A percentile compares a stretch with the other conserved stretches of the same genome.
Evolutionary conservation across 37 sponge, comb jelly and placozoan species (phyloP).

Genomic region (Hormiphora californensis): DNA sequence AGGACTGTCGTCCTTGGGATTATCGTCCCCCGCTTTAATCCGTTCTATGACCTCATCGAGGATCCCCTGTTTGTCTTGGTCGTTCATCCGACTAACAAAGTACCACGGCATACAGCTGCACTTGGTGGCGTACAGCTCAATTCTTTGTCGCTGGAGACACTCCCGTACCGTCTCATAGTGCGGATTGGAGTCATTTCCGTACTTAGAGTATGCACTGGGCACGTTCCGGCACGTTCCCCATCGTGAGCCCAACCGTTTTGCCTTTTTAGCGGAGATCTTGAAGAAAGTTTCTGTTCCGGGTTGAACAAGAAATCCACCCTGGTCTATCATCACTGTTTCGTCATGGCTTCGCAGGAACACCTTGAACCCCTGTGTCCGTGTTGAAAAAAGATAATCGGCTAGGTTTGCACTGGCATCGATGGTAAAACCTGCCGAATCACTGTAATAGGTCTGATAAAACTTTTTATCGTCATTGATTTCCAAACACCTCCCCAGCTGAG

Average conservation of each 20-base stretch:
- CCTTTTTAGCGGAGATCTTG: background rate
- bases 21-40: too few relatives aligned
- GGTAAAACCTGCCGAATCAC: background rate
- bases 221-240: background rate
- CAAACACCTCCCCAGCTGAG: background rate
- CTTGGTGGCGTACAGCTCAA: background rate
- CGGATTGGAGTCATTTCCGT: too few relatives aligned
- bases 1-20: too few relatives aligned
- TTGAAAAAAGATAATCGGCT: constrained; percentile 33
- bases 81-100: background rate
- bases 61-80: background rate
- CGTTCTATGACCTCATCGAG: constrained; percentile 12
- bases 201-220: background rate
- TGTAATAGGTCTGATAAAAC: background rate
- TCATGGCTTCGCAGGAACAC: constrained; percentile 15
- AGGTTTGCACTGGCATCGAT: constrained; percentile 17
- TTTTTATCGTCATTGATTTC: background rate
- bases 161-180: constrained; percentile 5
- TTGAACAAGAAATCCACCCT: background rate
- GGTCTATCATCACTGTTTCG: constrained; percentile 29
- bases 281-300: constrained; percentile 16
- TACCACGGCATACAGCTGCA: constrained; percentile 49
- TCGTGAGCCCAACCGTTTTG: background rate
- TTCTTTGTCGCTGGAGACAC: constrained; percentile 7
- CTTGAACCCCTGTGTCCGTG: background rate